Percentiles rank a stretch among this genome's conserved stretches.
phyloP scores from a whole-genome alignment of 1,140 invertebrate genomes.

The Drosophila bocki region DNA sequence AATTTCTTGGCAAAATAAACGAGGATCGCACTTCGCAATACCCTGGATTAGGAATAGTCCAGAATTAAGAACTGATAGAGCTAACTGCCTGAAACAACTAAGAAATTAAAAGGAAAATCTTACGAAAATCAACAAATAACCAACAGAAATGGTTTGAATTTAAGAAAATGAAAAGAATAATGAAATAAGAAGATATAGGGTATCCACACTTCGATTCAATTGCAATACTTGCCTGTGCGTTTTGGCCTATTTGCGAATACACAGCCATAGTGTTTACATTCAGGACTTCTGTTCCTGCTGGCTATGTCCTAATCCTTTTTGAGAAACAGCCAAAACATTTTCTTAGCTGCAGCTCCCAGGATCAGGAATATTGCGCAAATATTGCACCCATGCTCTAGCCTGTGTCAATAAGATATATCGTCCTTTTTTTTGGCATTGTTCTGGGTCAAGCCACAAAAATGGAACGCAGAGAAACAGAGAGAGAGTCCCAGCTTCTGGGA shows the following conservation, averaged over 20 bases:
- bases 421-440: slow-evolving; percentile 39
- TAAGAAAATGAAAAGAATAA: too few relatives aligned
- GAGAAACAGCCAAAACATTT: slow-evolving; percentile 71
- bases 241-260: slow-evolving; percentile 32
- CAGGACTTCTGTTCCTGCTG: slow-evolving; percentile 34
- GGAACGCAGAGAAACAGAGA: slow-evolving; percentile 41
- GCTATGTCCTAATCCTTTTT: slow-evolving; percentile 62
- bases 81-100: too few relatives aligned
- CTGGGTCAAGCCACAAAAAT: slow-evolving; percentile 72
- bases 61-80: too few relatives aligned
- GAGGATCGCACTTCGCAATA: slow-evolving; percentile 20
- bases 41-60: not conserved
- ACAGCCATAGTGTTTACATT: slow-evolving; percentile 43
- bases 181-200: too few relatives aligned
- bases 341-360: slow-evolving; percentile 63
- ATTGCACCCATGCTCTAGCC: slow-evolving; percentile 49
- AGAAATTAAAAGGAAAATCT: too few relatives aligned
- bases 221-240: not conserved
- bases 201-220: not conserved
- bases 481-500: slow-evolving; percentile 63
- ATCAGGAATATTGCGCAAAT: slow-evolving; percentile 75
- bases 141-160: too few relatives aligned
- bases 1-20: slow-evolving; percentile 61
- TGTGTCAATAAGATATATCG: slow-evolving; percentile 56
- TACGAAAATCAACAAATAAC: too few relatives aligned